phyloP scores from a whole-genome alignment of 1,140 invertebrate species.

The Platyscapa corneri region DNA sequence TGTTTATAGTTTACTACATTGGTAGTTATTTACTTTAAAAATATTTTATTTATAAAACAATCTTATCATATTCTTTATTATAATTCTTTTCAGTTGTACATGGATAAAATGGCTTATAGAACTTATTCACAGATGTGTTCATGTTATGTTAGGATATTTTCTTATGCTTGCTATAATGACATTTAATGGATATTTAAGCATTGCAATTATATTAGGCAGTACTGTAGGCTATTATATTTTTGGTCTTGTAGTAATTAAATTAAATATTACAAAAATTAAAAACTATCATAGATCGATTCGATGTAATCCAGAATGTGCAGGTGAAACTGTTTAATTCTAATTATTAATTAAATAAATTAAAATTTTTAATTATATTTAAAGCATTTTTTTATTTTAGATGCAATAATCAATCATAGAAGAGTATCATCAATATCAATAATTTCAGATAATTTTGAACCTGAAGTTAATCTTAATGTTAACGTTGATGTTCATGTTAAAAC shows the following conservation, averaged over 20 bases:
- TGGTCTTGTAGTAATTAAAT: constrained; percentile 67
- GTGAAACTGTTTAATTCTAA: constrained; percentile 53
- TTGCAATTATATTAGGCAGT: constrained; percentile 85
- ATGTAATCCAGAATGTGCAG: constrained; percentile 65
- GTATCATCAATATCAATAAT: constrained; percentile 61
- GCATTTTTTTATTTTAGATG: constrained; percentile 57
- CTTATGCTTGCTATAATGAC: constrained; percentile 94
- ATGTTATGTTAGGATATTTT: constrained; percentile 82
- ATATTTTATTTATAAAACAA: constrained; percentile 1
- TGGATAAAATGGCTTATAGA: constrained; percentile 64
- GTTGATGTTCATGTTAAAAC: constrained; percentile 53
- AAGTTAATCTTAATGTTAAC: constrained; percentile 61
- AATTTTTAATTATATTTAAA: background rate
- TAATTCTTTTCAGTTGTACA: constrained; percentile 55
- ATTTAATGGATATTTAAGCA: constrained; percentile 87
- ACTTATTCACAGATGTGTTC: constrained; percentile 69
- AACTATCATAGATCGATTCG: constrained; percentile 53
- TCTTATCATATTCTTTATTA: background rate
- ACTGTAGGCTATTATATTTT: constrained; percentile 83
- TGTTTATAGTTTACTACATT: constrained; percentile 46
- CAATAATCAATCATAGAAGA: constrained; percentile 57
- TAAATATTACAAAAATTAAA: constrained; percentile 61
- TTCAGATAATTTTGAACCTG: constrained; percentile 61
- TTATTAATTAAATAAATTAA: background rate
- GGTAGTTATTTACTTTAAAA: constrained; percentile 55